Evolutionary conservation across 1,140 invertebrate species (phyloP).

Genomic region (Drosophila lacertosa): DNA sequence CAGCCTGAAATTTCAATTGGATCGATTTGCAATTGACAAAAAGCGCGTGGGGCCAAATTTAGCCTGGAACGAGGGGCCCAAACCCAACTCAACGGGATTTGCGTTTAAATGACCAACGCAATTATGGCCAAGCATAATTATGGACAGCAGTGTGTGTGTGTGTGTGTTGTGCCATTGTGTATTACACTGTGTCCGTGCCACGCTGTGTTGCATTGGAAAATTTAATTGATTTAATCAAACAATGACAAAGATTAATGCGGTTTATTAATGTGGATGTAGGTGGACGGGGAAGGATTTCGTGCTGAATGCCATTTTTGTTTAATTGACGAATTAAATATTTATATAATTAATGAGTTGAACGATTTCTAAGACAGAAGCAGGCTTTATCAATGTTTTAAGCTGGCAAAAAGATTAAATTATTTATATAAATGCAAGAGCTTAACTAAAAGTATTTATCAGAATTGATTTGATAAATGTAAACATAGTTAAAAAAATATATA

Average conservation of each 20-base stretch:
- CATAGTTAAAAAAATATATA: too few relatives aligned
- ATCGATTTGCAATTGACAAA: constrained; percentile 57
- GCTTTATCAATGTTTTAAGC: not conserved
- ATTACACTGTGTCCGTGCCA: constrained; percentile 3
- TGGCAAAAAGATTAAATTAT: not conserved
- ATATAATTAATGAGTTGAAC: constrained; percentile 1
- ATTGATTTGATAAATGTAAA: too few relatives aligned
- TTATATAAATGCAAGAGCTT: not conserved
- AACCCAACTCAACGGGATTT: constrained; percentile 33
- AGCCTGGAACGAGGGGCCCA: constrained; percentile 1
- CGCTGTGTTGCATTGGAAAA: constrained; percentile 31
- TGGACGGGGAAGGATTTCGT: not conserved
- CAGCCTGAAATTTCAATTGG: constrained; percentile 61
- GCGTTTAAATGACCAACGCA: constrained; percentile 67
- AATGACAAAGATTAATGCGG: constrained; percentile 56
- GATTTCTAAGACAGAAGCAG: not conserved
- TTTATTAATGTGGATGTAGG: constrained; percentile 2
- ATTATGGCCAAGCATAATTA: constrained; percentile 63
- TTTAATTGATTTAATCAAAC: constrained; percentile 65
- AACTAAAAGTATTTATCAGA: too few relatives aligned
- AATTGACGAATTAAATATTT: constrained; percentile 6
- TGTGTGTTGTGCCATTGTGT: not conserved
- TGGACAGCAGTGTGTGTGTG: constrained; percentile 4
- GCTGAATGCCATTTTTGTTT: not conserved
- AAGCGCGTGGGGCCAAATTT: constrained; percentile 44